Percentiles rank a stretch among this genome's conserved stretches.
These are phyloP conservation scores for Leucophenga varia DNA, from an alignment of 1,140 invertebrate genomes.

Conservation along the genomic window DNA sequence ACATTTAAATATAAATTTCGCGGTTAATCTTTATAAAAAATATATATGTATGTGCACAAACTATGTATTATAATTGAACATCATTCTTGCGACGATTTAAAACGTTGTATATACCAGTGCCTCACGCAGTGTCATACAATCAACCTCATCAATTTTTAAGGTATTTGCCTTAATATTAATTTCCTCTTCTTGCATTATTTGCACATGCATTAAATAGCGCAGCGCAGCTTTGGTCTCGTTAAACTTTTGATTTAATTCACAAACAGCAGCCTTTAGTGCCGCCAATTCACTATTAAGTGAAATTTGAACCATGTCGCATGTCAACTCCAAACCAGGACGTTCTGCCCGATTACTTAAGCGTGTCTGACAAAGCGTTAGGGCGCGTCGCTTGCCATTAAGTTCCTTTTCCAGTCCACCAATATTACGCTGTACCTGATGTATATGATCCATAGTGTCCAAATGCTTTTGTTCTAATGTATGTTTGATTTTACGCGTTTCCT, in stretches of 20 bases:
- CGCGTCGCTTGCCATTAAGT: conserved; percentile 78
- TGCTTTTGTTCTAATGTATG: conserved; percentile 78
- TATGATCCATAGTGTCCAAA: conserved; percentile 64
- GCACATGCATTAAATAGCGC: conserved; percentile 78
- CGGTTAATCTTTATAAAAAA: too few species aligned
- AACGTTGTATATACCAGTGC: conserved; percentile 55
- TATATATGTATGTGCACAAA: too few species aligned
- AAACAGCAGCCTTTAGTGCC: conserved; percentile 66
- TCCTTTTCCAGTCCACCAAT: conserved; percentile 77
- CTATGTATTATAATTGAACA: too few species aligned
- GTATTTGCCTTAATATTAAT: conserved; percentile 89
- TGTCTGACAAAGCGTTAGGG: conserved; percentile 79
- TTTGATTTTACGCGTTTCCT: conserved; percentile 76
- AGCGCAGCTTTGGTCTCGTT: conserved; percentile 72
- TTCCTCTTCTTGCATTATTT: conserved; percentile 87
- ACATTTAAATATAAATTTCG: too few species aligned
- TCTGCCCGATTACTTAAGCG: conserved; percentile 75
- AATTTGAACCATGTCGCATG: conserved; percentile 72
- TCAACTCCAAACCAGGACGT: conserved; percentile 76
- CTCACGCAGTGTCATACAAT: conserved; percentile 75
- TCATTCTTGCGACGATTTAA: too few species aligned
- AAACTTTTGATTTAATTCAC: conserved; percentile 68
- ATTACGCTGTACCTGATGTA: conserved; percentile 74
- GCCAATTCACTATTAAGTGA: conserved; percentile 70
- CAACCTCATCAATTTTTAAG: conserved; percentile 88